Evolutionary conservation across 2,888 invertebrate species (phyloP).

Genomic region (Leucozona laternaria): DNA sequence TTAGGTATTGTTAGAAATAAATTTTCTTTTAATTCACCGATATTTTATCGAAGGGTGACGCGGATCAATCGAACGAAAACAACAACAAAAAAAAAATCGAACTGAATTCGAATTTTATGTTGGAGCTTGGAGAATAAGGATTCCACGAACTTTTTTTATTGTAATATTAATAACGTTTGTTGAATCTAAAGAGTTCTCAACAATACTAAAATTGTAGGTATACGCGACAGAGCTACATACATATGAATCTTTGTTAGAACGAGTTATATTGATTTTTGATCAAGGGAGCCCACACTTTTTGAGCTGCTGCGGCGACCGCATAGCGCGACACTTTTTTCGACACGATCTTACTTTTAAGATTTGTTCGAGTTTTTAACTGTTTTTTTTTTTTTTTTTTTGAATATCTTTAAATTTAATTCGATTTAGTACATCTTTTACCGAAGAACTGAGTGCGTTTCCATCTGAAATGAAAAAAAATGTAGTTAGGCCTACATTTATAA

Average conservation of each 20-base stretch:
- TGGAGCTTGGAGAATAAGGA: not conserved
- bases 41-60: not conserved
- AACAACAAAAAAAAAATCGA: conserved; percentile 45
- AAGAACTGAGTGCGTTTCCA: conserved; percentile 50
- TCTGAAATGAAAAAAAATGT: conserved; percentile 63
- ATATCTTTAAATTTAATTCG: conserved; percentile 7
- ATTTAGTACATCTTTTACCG: conserved; percentile 58
- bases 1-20: conserved; percentile 46
- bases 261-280: conserved; percentile 44
- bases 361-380: not conserved
- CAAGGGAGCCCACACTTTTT: conserved; percentile 54
- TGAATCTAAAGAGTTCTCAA: conserved; percentile 31
- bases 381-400: conserved; percentile 17
- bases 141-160: not conserved
- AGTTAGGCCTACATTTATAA: too few relatives aligned
- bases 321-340: conserved; percentile 64
- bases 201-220: conserved; percentile 4
- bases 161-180: not conserved
- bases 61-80: conserved; percentile 19
- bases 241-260: conserved; percentile 51
- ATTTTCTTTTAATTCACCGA: conserved; percentile 29
- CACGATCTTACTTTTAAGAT: conserved; percentile 56
- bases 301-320: conserved; percentile 69
- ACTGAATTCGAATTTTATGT: conserved; percentile 46
- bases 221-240: conserved; percentile 7